Percentiles rank a stretch among this genome's conserved stretches.
Conservation (phyloP, 53 echinoderm and acorn worm genomes). For the Holothuria scabra region DNA sequence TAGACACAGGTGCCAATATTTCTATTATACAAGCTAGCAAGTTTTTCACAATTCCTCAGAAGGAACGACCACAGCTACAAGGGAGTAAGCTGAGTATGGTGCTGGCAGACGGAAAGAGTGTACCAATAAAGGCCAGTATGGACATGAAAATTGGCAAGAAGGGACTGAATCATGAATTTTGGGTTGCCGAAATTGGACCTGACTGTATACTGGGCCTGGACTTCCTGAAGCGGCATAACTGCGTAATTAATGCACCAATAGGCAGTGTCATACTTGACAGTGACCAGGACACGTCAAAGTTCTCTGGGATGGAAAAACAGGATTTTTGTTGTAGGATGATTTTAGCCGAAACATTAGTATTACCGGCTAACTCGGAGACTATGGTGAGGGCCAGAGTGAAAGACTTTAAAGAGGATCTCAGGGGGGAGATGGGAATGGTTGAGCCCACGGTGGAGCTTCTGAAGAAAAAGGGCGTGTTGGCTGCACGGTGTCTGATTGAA, state of each 20-base stretch:
- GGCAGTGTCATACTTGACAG: neutral
- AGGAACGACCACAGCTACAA: neutral
- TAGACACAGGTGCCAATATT: conserved; percentile 18
- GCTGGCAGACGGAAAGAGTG: conserved; percentile 7
- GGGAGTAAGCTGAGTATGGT: neutral
- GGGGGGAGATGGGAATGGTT: too few relatives aligned
- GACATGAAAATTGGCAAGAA: conserved; percentile 13
- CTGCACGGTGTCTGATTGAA: too few relatives aligned
- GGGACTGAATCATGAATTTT: neutral
- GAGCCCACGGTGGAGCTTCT: too few relatives aligned
- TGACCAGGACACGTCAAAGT: neutral
- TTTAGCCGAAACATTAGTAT: too few relatives aligned
- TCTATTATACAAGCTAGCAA: neutral
- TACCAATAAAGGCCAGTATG: neutral
- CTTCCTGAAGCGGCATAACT: conserved; percentile 12
- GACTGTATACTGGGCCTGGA: too few relatives aligned
- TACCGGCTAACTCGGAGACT: too few relatives aligned
- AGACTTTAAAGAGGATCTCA: too few relatives aligned
- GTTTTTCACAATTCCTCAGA: neutral
- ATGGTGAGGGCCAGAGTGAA: too few relatives aligned
- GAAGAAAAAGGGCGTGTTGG: too few relatives aligned
- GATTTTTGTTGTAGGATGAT: too few relatives aligned
- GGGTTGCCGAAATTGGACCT: conserved; percentile 15
- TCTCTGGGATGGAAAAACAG: too few relatives aligned
- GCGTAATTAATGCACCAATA: neutral